Percentiles rank a stretch among this genome's conserved stretches.
Conservation (phyloP, 2,113 vertebrate genomes). For the Myiozetetes cayanensis region DNA sequence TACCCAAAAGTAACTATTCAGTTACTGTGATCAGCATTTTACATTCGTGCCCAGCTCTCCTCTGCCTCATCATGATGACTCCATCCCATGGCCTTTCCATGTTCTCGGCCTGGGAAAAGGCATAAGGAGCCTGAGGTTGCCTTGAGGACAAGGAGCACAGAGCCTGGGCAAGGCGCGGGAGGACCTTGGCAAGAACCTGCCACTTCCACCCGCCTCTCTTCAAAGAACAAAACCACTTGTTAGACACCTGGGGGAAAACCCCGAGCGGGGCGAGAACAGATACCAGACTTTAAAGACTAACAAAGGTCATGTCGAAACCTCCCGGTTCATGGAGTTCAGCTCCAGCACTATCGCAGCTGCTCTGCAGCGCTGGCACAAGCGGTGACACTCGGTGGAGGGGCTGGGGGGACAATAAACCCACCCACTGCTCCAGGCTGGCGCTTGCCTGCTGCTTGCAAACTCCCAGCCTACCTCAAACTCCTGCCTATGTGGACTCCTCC, state of each 20-base stretch:
- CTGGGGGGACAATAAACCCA: background rate
- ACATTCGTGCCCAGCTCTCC: background rate
- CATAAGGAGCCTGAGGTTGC: fast-evolving
- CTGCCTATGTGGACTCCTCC: background rate
- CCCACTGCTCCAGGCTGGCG: too few relatives aligned
- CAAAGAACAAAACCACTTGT: constrained; percentile 35
- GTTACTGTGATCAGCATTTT: background rate
- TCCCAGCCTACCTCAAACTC: background rate
- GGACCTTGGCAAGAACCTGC: background rate
- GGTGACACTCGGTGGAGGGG: background rate
- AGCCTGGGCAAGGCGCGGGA: background rate
- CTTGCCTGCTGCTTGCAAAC: fast-evolving
- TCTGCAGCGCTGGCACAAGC: fast-evolving
- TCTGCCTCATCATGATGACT: background rate
- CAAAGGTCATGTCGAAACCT: background rate
- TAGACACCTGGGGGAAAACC: background rate
- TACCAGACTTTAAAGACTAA: constrained; percentile 6
- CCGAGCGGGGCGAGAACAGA: background rate
- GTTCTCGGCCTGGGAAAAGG: background rate
- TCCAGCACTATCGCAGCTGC: background rate
- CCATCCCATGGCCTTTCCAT: fast-evolving
- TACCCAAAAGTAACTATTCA: background rate
- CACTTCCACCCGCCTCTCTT: background rate
- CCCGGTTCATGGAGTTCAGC: background rate
- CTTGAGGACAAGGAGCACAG: background rate